Evolutionary conservation across 2,888 invertebrate genomes (phyloP), one percentile per base, ranked within the genome.

Genomic region (Panzeria rudis): DNA sequence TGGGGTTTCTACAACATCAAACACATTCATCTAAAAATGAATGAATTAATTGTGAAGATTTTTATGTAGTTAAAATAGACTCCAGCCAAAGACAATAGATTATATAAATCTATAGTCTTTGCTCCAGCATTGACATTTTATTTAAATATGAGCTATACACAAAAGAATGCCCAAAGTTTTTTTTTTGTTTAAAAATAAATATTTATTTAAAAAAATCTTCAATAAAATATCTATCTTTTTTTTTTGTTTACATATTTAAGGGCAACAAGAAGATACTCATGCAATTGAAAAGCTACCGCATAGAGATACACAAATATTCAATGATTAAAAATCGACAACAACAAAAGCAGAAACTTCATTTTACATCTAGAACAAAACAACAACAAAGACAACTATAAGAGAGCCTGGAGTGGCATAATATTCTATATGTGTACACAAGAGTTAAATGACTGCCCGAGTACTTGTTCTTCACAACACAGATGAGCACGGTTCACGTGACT

Each of bases 291-390:
- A 75, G 86, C 86, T 86, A 83, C 85, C 86, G 86, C 87, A 85
- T 85, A 86, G 86, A 87, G 86, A 87, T 87, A 86, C 86, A 87
- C 85, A 87, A 87, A 83, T 85, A 84, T 78, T 85, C 82, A 82
- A 82, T 85, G 87, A 86, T 86, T 86, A 80, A 85, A 47, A 75
- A 50, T 44, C 52, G 50, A 41, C 52, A 69, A 68, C 79, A 78
- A 71, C 23, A 59, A 83, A 59, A 69, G 1, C 20, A 35, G 6
- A 62, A 56, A 82, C 23, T 76, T 69, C 54, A 76, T n/a, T n/a
- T 71, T 77, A 54, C 80, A 77, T 81, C 44, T 47, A 62, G 38
- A 41, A 73, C 52, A 59, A 15, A 80, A 69, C 66, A 72, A 44
- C 41, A 68, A 69, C 13, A 38, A 20, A 4, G 3, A 29, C 29